Percentiles rank a stretch among this genome's conserved stretches.
These are phyloP conservation scores for Hylyphantes graminicola DNA, from an alignment of 1,140 invertebrate species.

Conservation along the genomic window DNA sequence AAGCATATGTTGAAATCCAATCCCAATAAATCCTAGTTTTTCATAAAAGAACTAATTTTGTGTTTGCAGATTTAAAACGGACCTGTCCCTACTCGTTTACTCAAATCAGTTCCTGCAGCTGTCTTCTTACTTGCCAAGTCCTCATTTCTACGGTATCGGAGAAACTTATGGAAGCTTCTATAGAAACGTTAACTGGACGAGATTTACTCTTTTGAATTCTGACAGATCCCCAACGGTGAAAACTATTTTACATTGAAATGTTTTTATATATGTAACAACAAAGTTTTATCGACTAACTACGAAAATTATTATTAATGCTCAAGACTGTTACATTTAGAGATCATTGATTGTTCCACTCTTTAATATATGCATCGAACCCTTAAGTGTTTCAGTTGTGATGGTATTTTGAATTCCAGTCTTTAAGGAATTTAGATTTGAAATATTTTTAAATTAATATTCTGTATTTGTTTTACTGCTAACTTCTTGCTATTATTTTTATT, in stretches of 20 bases:
- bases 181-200: conserved; percentile 55
- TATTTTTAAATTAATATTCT: too few relatives aligned
- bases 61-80: conserved; percentile 55
- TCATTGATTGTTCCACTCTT: neutral
- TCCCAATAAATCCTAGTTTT: too few relatives aligned
- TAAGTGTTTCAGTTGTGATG: neutral
- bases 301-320: too few relatives aligned
- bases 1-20: too few relatives aligned
- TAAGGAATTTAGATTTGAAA: too few relatives aligned
- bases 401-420: neutral
- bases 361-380: neutral
- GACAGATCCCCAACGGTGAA: conserved; percentile 54
- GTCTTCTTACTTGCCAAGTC: conserved; percentile 68
- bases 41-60: too few relatives aligned
- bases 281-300: too few relatives aligned
- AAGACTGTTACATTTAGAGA: too few relatives aligned
- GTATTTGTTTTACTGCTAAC: too few relatives aligned
- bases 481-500: too few relatives aligned
- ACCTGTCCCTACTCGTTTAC: conserved; percentile 67
- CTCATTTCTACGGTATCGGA: conserved; percentile 72
- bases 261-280: neutral
- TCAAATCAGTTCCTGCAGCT: conserved; percentile 72
- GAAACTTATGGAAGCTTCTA: conserved; percentile 64
- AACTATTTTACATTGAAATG: neutral
- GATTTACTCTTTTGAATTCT: conserved; percentile 59